A percentile compares a stretch with the other conserved stretches of the same genome.
phyloP scores from a whole-genome alignment of 2,888 invertebrate genomes.

The Agriopis aurantiaria region DNA sequence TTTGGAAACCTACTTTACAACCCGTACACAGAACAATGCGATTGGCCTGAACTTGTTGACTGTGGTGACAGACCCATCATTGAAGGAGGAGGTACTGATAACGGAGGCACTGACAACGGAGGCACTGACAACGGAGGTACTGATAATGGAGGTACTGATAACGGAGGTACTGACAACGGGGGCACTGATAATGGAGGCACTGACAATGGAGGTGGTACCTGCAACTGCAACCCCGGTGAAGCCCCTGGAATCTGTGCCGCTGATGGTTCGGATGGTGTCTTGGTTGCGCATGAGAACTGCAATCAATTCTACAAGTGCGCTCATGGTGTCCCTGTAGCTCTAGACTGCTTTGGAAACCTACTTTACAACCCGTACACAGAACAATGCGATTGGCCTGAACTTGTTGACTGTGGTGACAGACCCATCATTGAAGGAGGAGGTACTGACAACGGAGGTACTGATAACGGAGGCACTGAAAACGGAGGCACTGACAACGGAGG shows the following conservation, averaged over 20 bases:
- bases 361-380: conserved; percentile 48
- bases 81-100: conserved; percentile 31
- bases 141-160: conserved; percentile 15
- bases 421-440: conserved; percentile 33
- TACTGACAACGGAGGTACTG: conserved; percentile 20
- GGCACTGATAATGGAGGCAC: conserved; percentile 28
- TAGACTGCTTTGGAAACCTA: conserved; percentile 40
- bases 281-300: conserved; percentile 61
- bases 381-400: conserved; percentile 53
- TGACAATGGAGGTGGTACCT: conserved; percentile 29
- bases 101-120: conserved; percentile 10
- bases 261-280: conserved; percentile 50
- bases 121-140: conserved; percentile 12
- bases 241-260: conserved; percentile 52
- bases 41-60: conserved; percentile 55
- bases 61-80: conserved; percentile 52
- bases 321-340: conserved; percentile 39
- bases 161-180: conserved; percentile 8
- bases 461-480: conserved; percentile 23
- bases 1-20: conserved; percentile 50
- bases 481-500: conserved; percentile 23
- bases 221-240: conserved; percentile 46
- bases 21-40: conserved; percentile 50
- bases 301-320: conserved; percentile 53
- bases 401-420: conserved; percentile 51